Base-by-base conservation (phyloP, 2,888 invertebrate genomes). In the Lepetodrilus schrolli region DNA sequence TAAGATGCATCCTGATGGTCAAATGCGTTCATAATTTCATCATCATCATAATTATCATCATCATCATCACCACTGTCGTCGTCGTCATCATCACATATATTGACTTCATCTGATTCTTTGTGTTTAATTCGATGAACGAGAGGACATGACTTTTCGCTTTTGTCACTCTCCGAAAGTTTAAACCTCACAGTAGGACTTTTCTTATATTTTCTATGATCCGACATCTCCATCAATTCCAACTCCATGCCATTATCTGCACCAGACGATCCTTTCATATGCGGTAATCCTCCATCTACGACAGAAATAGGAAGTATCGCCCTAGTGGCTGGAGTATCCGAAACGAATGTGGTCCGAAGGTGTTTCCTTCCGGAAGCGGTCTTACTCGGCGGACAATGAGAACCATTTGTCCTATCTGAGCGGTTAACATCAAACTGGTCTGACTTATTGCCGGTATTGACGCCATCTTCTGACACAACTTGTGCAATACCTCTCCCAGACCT, bases 371-470 rank as follows among this genome's bases (percentile, higher is more conserved):
- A 17, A 23, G 8, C 58, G 34, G 10, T 13, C 17, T 43, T 43
- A 13, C 34, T n/a, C 21, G 34, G 1, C 58, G 30, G 34, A 17
- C 21, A 34, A 17, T 43, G 8, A 4, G 17, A 17, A 58, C 13
- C n/a, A 30, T 34, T 2, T 58, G 34, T 30, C 30, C 1, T 5
- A 7, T 17, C 30, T n/a, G 34, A 34, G 26, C 34, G 58, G 34
- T 58, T 34, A 58, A 23, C 26, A 30, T 17, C 10, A 58, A 30
- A 58, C n/a, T 58, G 58, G 58, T 58, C 26, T n/a, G 26, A 58
- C 26, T 58, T 30, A 26, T 58, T 30, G 30, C 58, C 26, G 30
- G n/a, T 58, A 58, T 58, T 58, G 58, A 58, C 58, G 34, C 26
- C 26, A 30, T 34, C 58, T 30, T 58, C 34, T 58, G 10, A 34